Evolutionary conservation across 2,797 vertebrate species (phyloP).

Genomic region (Sylvia borin): DNA sequence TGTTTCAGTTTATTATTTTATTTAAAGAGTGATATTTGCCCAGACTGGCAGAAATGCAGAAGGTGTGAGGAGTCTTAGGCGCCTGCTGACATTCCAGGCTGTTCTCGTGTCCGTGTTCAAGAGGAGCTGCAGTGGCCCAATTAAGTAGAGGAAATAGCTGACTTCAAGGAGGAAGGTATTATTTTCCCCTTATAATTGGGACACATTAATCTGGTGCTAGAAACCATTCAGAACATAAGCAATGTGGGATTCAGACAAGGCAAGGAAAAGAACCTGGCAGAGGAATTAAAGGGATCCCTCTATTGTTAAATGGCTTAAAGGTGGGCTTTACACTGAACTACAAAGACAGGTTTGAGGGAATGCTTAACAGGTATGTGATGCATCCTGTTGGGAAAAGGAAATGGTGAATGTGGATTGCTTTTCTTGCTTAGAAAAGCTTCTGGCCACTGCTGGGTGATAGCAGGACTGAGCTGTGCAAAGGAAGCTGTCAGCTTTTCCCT

Average conservation of each 20-base stretch:
- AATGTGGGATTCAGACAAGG: background rate
- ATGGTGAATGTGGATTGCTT: background rate
- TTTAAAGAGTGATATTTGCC: background rate
- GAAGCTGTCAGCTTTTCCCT: background rate
- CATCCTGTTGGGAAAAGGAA: background rate
- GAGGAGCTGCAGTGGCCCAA: conserved; percentile 21
- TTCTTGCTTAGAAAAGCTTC: background rate
- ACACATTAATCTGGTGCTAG: background rate
- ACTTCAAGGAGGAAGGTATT: conserved; percentile 3
- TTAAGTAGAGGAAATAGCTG: conserved; percentile 40
- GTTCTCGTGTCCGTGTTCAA: background rate
- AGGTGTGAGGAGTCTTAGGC: background rate
- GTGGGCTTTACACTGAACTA: background rate
- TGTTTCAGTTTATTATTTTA: background rate
- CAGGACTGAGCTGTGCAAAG: background rate
- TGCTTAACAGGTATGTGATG: background rate
- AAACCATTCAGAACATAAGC: background rate
- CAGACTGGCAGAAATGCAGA: background rate
- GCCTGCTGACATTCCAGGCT: conserved; percentile 1
- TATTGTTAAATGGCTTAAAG: background rate
- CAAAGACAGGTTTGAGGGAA: background rate
- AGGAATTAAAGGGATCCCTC: background rate
- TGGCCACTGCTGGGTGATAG: background rate
- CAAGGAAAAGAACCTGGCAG: background rate
- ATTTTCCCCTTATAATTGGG: conserved; percentile 20